Evolutionary conservation across 2,888 invertebrate species (phyloP).

Genomic region (Ochropacha duplaris): DNA sequence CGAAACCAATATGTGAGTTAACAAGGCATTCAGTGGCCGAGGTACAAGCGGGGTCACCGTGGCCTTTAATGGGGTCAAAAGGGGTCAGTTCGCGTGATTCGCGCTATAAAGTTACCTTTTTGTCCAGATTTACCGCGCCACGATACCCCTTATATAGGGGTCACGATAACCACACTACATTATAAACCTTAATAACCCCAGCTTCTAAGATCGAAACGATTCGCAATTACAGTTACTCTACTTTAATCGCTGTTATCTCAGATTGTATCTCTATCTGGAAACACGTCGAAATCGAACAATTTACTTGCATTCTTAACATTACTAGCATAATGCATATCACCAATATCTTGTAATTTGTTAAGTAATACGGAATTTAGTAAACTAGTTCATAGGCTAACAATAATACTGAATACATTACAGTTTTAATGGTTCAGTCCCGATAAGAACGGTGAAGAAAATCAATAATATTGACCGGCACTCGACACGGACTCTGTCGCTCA

Average conservation of each 20-base stretch:
- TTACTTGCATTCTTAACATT: slow-evolving; percentile 12
- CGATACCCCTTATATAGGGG: slow-evolving; percentile 64
- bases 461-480: slow-evolving; percentile 40
- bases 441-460: slow-evolving; percentile 29
- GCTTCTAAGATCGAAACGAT: slow-evolving; percentile 33
- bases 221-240: slow-evolving; percentile 41
- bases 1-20: not conserved
- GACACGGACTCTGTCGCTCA: not conserved
- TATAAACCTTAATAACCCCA: slow-evolving; percentile 69
- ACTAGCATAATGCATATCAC: no score
- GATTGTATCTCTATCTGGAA: slow-evolving; percentile 45
- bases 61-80: slow-evolving; percentile 56
- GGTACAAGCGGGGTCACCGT: slow-evolving; percentile 9
- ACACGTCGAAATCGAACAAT: slow-evolving; percentile 18
- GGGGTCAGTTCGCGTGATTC: slow-evolving; percentile 74
- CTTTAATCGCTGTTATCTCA: slow-evolving; percentile 49
- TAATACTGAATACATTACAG: not conserved
- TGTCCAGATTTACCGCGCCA: slow-evolving; percentile 65
- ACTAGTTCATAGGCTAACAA: not conserved
- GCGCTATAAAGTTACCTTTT: slow-evolving; percentile 73
- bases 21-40: slow-evolving; percentile 6
- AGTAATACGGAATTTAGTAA: slow-evolving; percentile 1
- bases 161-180: slow-evolving; percentile 70
- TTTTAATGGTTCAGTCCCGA: slow-evolving; percentile 3
- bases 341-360: slow-evolving; percentile 9